Percentiles rank a stretch among this genome's conserved stretches.
phyloP scores from a whole-genome alignment of 2,113 vertebrate genomes.

The Hemiscyllium ocellatum region DNA sequence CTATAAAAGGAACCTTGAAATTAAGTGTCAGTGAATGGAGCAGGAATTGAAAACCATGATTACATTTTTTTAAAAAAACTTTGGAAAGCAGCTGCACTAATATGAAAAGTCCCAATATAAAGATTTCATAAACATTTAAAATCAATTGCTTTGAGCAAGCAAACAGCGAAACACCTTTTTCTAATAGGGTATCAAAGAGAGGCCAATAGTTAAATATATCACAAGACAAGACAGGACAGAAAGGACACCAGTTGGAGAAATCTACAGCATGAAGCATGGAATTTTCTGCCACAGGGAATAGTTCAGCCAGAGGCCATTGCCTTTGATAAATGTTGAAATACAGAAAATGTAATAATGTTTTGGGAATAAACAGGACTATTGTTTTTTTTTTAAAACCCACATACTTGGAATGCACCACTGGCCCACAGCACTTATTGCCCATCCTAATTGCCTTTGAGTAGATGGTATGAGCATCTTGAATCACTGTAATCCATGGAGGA shows the following conservation, averaged over 20 bases:
- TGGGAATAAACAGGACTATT: background rate
- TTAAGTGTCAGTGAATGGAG: background rate
- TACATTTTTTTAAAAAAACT: background rate
- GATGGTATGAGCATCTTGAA: no score
- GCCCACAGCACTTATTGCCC: no score
- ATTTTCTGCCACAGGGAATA: background rate
- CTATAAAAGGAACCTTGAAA: background rate
- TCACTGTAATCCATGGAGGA: no score
- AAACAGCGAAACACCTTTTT: background rate
- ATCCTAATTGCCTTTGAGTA: no score
- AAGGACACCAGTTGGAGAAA: background rate
- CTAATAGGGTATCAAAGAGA: background rate
- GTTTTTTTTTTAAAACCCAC: background rate
- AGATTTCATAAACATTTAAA: background rate
- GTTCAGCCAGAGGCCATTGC: background rate
- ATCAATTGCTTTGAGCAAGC: background rate
- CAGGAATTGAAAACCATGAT: background rate
- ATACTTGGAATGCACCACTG: no score
- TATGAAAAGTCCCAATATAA: background rate
- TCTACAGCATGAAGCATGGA: background rate
- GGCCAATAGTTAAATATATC: background rate
- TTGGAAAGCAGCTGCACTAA: background rate
- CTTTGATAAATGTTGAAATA: background rate
- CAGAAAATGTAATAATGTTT: background rate
- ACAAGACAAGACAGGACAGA: background rate